These are phyloP conservation scores for Stratiomys singularior DNA, from an alignment of 2,888 invertebrate species.

Conservation along the genomic window DNA sequence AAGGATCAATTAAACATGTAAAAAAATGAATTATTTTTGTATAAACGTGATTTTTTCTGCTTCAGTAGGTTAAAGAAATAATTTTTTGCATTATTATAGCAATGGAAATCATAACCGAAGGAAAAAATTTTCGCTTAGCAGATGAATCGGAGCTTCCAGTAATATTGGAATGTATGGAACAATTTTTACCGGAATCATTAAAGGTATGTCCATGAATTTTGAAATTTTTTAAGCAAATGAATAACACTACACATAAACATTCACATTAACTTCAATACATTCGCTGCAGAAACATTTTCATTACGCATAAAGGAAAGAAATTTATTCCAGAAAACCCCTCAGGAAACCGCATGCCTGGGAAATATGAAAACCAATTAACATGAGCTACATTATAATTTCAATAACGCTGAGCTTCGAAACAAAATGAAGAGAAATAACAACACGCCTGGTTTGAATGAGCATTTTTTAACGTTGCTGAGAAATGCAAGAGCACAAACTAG, in stretches of 20 bases:
- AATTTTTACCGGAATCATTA: slow-evolving; percentile 86
- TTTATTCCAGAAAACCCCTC: no score
- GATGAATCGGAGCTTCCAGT: slow-evolving; percentile 86
- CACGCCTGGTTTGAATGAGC: no score
- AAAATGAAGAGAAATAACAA: not conserved
- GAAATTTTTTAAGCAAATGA: not conserved
- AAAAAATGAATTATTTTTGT: no score
- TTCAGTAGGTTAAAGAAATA: no score
- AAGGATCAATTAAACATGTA: no score
- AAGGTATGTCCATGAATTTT: slow-evolving; percentile 71
- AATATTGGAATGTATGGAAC: slow-evolving; percentile 81
- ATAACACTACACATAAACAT: not conserved
- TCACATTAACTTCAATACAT: not conserved
- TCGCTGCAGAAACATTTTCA: no score
- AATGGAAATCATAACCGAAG: slow-evolving; percentile 88
- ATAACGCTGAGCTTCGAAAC: not conserved
- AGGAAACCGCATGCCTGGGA: no score
- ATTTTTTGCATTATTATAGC: no score
- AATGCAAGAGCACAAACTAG: not conserved
- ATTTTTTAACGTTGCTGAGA: no score
- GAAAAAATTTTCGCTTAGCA: slow-evolving; percentile 88
- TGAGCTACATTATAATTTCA: not conserved
- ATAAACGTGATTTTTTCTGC: no score
- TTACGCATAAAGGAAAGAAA: no score
- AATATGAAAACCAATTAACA: not conserved